Evolutionary conservation across 2,113 vertebrate genomes (phyloP), one percentile per base, ranked within the genome.

Genomic region (Gorsachius goisagi): DNA sequence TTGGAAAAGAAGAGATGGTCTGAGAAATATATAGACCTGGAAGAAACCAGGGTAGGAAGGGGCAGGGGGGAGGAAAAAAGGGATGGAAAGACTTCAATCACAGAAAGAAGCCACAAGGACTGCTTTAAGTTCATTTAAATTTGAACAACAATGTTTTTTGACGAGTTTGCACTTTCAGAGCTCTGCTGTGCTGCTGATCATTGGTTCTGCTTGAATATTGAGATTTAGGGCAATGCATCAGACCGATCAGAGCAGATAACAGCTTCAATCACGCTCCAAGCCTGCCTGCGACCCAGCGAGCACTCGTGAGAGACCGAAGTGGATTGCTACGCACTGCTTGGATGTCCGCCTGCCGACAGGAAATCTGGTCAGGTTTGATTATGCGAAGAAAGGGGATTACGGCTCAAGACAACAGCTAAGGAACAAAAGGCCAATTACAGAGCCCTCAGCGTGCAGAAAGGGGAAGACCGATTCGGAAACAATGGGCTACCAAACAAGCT

Each of bases 331-430:
- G 4, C 22, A 13, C 30, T 23, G 37, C 72, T 22, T n/a, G 76
- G 50, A 85, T n/a, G 60, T 9, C 52, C 79, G 59, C 35, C 67
- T 74, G 73, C 90, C 39, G n/a, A 53, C 60, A 93, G 90, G 60
- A 92, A 93, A 94, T 72, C 90, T 75, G 39, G 53, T 80, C 80
- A 75, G 39, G 64, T 94, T 78, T 68, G 62, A 89, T 90, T 95
- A 93, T 33, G 64, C 66, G 90, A 95, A 62, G 35, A 88, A 90
- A 85, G 32, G 37, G 39, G 67, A 91, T 83, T 91, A 92, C 5
- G 1, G 37, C 33, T 68, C 50, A 56, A 47, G n/a, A 85, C 71
- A 79, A 45, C 52, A 11, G n/a, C 75, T 22, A 73, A 76, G 53
- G 45, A 95, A 96, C 93, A 94, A 91, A 91, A 95, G 94, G 90